Evolutionary conservation across 2,797 vertebrate species (phyloP), one percentile per base, ranked within the genome.

Genomic region (Megaceryle alcyon): DNA sequence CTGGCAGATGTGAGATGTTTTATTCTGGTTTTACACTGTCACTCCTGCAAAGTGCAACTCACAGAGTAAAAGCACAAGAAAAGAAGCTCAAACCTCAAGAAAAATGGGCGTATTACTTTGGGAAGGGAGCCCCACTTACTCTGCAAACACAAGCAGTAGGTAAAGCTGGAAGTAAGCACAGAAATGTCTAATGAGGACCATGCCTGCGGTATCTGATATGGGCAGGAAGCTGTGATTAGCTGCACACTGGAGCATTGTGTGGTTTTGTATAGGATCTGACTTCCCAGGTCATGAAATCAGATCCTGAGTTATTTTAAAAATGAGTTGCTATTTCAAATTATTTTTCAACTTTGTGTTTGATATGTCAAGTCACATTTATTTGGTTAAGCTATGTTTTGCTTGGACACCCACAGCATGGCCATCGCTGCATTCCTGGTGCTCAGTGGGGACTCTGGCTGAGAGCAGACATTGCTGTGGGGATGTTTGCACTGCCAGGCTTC

Each of bases 251-350:
- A 91, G 88, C 95, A 94, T 96, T 96, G 94, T 96, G 94, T 66
- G 80, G 43, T 41, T 94, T 94, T 90, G 90, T 92, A 86, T 66
- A 63, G 82, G 72, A 44, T 82, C 83, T 90, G 95, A 56, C 94
- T 96, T 92, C 90, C 57, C 75, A 91, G 90, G 82, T 90, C 82
- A 48, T 94, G 94, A 96, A 92, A 94, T 95, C 87, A 96, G 92
- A 96, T 82, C 92, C 92, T 88, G 88, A 97, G 95, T 95, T 94
- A 96, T 94, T 96, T 94, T 92, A 69, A 96, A 95, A 96, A 88
- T 65, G 76, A 78, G 37, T 91, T 96, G 88, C 78, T 92, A 86
- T 95, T 96, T 94, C 82, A 86, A 86, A 95, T 92, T 65, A 83
- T 79, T 91, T 95, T 94, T 95, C 66, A 92, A 39, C 90, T 48